Base-by-base conservation (phyloP, 2,888 invertebrate species). In the Lamproptera curius region DNA sequence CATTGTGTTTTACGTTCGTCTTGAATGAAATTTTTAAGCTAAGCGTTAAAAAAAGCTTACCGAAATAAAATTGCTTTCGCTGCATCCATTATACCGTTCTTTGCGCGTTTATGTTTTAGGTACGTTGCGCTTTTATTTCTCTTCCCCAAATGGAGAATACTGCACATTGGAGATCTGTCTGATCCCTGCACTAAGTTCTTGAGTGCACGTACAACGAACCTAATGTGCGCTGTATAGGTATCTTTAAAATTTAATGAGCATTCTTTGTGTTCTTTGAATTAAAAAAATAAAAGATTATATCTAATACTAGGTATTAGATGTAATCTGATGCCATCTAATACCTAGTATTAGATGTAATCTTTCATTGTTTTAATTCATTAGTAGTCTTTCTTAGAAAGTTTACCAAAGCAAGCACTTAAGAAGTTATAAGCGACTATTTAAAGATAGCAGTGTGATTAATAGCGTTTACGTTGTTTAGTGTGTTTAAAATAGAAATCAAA, bases 201-300 rank as follows among this genome's bases (percentile, higher is more conserved):
- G 35, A 42, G 47, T 42, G 42, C 42, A 38, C 37, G 31, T 38
- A 42, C 42, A 37, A 42, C 26, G 23, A 23, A 14, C 11, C 38
- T 23, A 48, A 33, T 16, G n/a, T n/a, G n/a, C n/a, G n/a, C n/a
- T n/a, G n/a, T n/a, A 26, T 42, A 42, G 23, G 33, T 48, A 38
- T 34, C 38, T 38, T 48, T 38, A 42, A 48, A 42, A 38, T 42
- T 42, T 47, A 38, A 48, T 48, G 42, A 42, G 34, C 14, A 37
- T 34, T 48, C 26, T 31, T 33, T 23, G 42, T 37, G 8, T 28
- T 13, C 23, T 23, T 34, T 9, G 15, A 11, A 20, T 31, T 38
- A n/a, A n/a, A n/a, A n/a, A n/a, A n/a, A n/a, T n/a, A n/a, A n/a
- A n/a, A n/a, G n/a, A n/a, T n/a, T n/a, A n/a, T n/a, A n/a, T n/a